A percentile compares a stretch with the other conserved stretches of the same genome.
Evolutionary conservation across 1,140 invertebrate genomes (phyloP).

Genomic region (Notospermus geniculatus): DNA sequence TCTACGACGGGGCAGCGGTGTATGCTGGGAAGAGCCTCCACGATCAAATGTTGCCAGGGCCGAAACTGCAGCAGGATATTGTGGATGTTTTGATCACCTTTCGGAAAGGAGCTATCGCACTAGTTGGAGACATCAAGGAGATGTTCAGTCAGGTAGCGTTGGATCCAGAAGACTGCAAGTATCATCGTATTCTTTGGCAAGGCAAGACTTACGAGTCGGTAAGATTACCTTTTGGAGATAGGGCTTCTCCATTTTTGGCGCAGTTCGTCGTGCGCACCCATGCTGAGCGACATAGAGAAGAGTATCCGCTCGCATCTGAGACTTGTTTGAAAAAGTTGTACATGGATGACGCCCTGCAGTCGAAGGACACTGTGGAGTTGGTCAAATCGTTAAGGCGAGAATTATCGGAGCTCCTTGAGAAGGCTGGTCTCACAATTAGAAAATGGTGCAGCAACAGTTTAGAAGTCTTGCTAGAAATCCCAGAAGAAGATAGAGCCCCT

Average conservation of each 20-base stretch:
- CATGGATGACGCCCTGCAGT: conserved; percentile 23
- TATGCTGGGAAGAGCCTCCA: not conserved
- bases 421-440: conserved; percentile 18
- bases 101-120: conserved; percentile 1
- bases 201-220: not conserved
- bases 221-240: not conserved
- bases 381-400: conserved; percentile 13
- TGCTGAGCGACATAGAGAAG: not conserved
- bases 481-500: conserved; percentile 9
- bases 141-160: not conserved
- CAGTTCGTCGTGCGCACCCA: conserved; percentile 1
- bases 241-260: not conserved
- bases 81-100: conserved; percentile 5
- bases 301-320: conserved; percentile 1
- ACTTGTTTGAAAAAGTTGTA: conserved; percentile 21
- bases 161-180: not conserved
- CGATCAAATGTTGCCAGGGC: not conserved
- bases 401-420: not conserved
- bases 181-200: conserved; percentile 6
- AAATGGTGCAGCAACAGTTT: conserved; percentile 18
- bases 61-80: not conserved
- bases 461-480: conserved; percentile 13
- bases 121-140: not conserved
- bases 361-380: not conserved
- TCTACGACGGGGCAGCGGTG: not conserved